Evolutionary conservation across 2,888 invertebrate genomes (phyloP).

Genomic region (Selenia dentaria): DNA sequence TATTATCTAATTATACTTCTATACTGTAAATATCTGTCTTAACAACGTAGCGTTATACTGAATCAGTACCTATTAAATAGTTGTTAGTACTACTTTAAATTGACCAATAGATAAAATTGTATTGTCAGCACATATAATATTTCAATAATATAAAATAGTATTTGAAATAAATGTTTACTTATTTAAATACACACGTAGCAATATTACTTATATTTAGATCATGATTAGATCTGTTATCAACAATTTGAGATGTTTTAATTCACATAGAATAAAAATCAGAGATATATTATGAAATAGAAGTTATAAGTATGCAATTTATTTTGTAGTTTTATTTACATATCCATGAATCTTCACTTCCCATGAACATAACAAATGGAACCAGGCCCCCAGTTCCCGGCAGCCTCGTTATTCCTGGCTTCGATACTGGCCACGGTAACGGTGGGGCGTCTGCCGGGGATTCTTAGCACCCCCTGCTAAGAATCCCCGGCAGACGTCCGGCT

Average conservation of each 20-base stretch:
- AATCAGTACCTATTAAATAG: conserved; percentile 24
- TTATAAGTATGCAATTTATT: not conserved
- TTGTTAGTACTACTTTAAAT: conserved; percentile 20
- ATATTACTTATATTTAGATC: conserved; percentile 17
- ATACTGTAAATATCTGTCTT: conserved; percentile 11
- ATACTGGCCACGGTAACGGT: no score
- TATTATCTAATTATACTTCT: not conserved
- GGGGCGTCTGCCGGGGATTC: no score
- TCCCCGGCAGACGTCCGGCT: no score
- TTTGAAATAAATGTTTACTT: conserved; percentile 37
- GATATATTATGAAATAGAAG: conserved; percentile 9
- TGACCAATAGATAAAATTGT: conserved; percentile 8
- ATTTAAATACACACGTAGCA: conserved; percentile 27
- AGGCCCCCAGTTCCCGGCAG: no score
- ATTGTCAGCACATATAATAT: conserved; percentile 2
- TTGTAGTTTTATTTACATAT: not conserved
- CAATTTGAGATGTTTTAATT: conserved; percentile 38
- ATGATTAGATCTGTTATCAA: conserved; percentile 42
- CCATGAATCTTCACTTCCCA: no score
- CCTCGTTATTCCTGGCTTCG: no score
- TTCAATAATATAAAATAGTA: conserved; percentile 17
- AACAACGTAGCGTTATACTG: conserved; percentile 31
- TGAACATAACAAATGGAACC: no score
- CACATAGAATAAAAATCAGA: conserved; percentile 38
- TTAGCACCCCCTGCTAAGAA: no score